Evolutionary conservation across 2,113 vertebrate genomes (phyloP).

Genomic region (Lipophrys pholis): DNA sequence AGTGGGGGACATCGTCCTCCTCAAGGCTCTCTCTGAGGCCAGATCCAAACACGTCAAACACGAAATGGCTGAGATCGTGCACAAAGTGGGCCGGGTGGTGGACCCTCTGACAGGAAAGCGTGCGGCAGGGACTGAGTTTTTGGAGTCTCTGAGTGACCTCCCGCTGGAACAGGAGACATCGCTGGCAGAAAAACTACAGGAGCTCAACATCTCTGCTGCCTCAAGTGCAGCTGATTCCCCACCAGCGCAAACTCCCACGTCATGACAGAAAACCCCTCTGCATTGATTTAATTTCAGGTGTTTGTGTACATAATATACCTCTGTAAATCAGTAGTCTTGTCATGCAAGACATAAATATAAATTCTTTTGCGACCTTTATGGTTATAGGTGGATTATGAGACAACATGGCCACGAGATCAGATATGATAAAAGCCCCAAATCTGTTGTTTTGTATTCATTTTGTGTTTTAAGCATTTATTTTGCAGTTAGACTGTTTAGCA

Average conservation of each 20-base stretch:
- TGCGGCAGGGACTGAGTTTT: slow-evolving; percentile 87
- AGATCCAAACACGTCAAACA: slow-evolving; percentile 94
- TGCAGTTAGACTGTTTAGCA: no score
- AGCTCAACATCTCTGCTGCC: slow-evolving; percentile 81
- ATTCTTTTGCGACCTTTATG: background rate
- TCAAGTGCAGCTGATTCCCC: slow-evolving; percentile 36
- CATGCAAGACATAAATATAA: background rate
- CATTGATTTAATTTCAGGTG: slow-evolving; percentile 23
- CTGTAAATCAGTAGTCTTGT: slow-evolving; percentile 1
- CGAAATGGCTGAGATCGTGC: slow-evolving; percentile 93
- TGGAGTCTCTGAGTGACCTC: slow-evolving; percentile 83
- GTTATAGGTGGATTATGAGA: slow-evolving; percentile 37
- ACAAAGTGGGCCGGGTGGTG: slow-evolving; percentile 94
- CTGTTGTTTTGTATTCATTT: no score
- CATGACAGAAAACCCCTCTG: slow-evolving; percentile 31
- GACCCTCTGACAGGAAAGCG: slow-evolving; percentile 93
- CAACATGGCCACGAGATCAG: slow-evolving; percentile 26
- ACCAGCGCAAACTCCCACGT: slow-evolving; percentile 14
- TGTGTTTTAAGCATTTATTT: no score
- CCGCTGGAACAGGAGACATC: slow-evolving; percentile 66
- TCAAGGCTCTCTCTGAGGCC: slow-evolving; percentile 90
- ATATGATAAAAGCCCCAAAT: no score
- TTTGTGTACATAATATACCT: slow-evolving; percentile 36
- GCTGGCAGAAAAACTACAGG: slow-evolving; percentile 84
- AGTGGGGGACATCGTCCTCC: slow-evolving; percentile 93